Evolutionary conservation across 2,797 vertebrate genomes (phyloP).

Genomic region (Craterocephalus amniculus): DNA sequence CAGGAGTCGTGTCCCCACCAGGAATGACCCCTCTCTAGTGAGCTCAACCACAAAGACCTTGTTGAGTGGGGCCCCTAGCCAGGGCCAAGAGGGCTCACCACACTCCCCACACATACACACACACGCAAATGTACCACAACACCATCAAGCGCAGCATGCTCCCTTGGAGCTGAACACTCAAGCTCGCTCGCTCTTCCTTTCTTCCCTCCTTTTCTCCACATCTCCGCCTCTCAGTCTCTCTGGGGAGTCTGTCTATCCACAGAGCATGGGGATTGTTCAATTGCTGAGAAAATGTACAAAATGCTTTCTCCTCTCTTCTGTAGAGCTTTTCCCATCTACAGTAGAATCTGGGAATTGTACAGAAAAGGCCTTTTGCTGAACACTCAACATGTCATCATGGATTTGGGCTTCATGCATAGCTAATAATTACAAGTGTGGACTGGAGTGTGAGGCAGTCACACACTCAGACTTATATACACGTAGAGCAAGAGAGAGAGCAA

Average conservation of each 20-base stretch:
- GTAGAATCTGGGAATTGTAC: conserved; percentile 85
- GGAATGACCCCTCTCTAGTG: conserved; percentile 68
- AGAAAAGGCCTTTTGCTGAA: conserved; percentile 91
- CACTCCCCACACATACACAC: conserved; percentile 53
- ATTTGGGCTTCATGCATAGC: conserved; percentile 95
- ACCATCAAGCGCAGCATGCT: conserved; percentile 73
- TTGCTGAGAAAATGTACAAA: conserved; percentile 97
- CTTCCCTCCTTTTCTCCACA: conserved; percentile 65
- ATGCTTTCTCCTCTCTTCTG: conserved; percentile 84
- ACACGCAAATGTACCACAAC: conserved; percentile 69
- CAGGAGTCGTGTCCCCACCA: conserved; percentile 62
- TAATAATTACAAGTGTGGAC: conserved; percentile 93
- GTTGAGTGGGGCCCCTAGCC: conserved; percentile 70
- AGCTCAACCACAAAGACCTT: conserved; percentile 75
- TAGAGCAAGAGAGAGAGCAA: conserved; percentile 19
- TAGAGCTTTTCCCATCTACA: conserved; percentile 69
- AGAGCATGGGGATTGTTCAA: conserved; percentile 92
- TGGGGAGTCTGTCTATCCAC: conserved; percentile 92
- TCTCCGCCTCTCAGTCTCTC: conserved; percentile 85
- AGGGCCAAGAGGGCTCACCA: conserved; percentile 65
- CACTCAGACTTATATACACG: conserved; percentile 27
- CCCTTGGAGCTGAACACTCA: conserved; percentile 73
- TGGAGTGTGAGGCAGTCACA: conserved; percentile 59
- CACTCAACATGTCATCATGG: conserved; percentile 94
- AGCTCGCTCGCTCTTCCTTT: conserved; percentile 61